A percentile compares a stretch with the other conserved stretches of the same genome.
Evolutionary conservation across 2,797 vertebrate genomes (phyloP).

Genomic region (Erethizon dorsatum): DNA sequence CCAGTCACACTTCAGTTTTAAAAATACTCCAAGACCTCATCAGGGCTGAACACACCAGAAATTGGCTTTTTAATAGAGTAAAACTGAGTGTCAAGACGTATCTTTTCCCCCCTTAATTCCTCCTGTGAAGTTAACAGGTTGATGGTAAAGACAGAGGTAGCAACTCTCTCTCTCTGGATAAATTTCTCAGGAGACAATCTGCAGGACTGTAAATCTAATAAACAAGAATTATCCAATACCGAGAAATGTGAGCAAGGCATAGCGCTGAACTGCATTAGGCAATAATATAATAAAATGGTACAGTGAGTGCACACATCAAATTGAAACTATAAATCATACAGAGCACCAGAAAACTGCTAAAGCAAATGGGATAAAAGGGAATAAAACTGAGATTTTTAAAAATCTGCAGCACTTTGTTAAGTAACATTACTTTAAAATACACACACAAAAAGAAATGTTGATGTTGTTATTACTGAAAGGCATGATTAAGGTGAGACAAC

Average conservation of each 20-base stretch:
- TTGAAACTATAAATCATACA: conserved; percentile 58
- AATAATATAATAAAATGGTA: conserved; percentile 50
- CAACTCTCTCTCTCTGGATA: not conserved
- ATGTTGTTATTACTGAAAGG: not conserved
- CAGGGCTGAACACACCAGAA: not conserved
- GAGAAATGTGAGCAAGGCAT: conserved; percentile 57
- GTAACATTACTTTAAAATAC: conserved; percentile 28
- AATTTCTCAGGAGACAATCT: conserved; percentile 31
- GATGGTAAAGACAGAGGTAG: not conserved
- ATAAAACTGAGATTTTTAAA: conserved; percentile 12
- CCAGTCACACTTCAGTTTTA: not conserved
- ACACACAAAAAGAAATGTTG: not conserved
- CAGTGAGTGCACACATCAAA: not conserved
- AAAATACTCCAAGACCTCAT: conserved; percentile 27
- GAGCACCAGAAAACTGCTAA: not conserved
- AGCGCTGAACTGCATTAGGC: conserved; percentile 27
- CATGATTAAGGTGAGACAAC: not conserved
- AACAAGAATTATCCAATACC: conserved; percentile 53
- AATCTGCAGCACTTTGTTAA: not conserved
- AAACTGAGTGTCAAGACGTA: not conserved
- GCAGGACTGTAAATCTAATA: conserved; percentile 56
- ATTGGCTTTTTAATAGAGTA: not conserved
- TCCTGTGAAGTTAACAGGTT: not conserved
- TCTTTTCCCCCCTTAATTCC: not conserved
- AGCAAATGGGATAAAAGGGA: conserved; percentile 14